Conservation (phyloP, 2,797 vertebrate genomes). For the Protosalanx chinensis region DNA sequence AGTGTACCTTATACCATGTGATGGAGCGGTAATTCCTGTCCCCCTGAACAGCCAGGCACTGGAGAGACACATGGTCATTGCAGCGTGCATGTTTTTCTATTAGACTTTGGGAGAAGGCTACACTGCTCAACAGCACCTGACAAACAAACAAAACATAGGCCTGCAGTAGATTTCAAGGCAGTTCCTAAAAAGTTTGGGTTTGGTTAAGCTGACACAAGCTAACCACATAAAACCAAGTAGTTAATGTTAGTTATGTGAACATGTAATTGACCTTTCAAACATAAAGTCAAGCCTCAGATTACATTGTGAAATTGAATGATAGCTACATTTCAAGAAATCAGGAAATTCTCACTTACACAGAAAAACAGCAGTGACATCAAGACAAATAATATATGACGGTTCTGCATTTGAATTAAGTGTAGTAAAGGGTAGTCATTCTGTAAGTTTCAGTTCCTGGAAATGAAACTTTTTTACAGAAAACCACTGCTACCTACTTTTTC, state of each 20-base stretch:
- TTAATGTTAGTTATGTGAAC: not conserved
- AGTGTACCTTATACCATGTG: slow-evolving; percentile 70
- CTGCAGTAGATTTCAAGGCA: not conserved
- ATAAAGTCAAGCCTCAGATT: not conserved
- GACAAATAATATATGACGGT: no score
- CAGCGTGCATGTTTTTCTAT: slow-evolving; percentile 18
- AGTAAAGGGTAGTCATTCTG: no score
- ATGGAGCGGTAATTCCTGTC: slow-evolving; percentile 38
- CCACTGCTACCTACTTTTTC: no score
- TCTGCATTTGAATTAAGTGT: no score
- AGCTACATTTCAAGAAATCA: not conserved
- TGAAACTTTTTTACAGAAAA: no score
- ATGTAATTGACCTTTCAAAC: not conserved
- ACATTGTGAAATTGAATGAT: not conserved
- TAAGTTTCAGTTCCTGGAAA: no score
- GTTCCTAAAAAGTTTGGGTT: not conserved
- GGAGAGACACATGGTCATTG: slow-evolving; percentile 34
- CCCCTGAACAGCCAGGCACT: slow-evolving; percentile 35
- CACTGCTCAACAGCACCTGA: slow-evolving; percentile 48
- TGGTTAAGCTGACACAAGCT: not conserved
- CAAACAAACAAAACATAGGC: not conserved
- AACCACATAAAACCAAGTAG: not conserved
- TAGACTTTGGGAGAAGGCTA: slow-evolving; percentile 3
- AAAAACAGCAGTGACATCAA: not conserved
- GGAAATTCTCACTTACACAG: not conserved